Evolutionary conservation across 2,797 vertebrate genomes (phyloP), one percentile per base, ranked within the genome.

Genomic region (Dromococcyx pavoninus): DNA sequence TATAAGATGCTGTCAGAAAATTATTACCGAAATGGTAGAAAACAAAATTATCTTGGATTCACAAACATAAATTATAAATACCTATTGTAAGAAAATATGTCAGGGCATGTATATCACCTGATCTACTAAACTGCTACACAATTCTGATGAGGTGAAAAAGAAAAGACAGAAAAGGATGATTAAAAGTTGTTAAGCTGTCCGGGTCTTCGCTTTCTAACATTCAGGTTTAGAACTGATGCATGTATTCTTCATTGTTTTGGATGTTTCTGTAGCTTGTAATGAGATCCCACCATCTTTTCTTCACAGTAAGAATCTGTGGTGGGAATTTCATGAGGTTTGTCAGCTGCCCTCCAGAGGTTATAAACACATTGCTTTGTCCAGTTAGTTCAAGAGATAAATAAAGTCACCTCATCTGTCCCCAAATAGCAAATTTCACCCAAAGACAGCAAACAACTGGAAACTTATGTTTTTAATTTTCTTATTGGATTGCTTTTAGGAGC

Each of bases 341-440:
- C 84, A 94, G 88, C 73, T 92, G 89, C 92, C 86, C 79, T 92
- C 86, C 85, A 73, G 76, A 95, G 77, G 91, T 92, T 85, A 95
- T 10, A 50, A 78, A 96, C 57, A 93, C 62, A 88, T 11, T 64
- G 37, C 35, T 91, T 53, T 74, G 53, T 39, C 94, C 75, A 70
- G 84, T 93, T 85, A 93, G 50, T 28, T 83, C 69, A 58, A 37
- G 16, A 39, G 37, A 88, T 94, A 72, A 95, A 92, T 66, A 94
- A 93, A 91, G 82, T 86, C 62, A 89, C 58, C 82, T 90, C 86
- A 91, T 72, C 67, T 60, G 84, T 93, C 88, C 76, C 37, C 85
- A 96, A 92, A 96, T 48, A 89, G 75, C 48, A 62, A 66, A 62
- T 86, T 88, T 89, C 78, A 95, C 61, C 93, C 89, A 91, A 92